These are phyloP conservation scores for Chloropsis hardwickii DNA, from an alignment of 2,113 vertebrate genomes.

Conservation along the genomic window DNA sequence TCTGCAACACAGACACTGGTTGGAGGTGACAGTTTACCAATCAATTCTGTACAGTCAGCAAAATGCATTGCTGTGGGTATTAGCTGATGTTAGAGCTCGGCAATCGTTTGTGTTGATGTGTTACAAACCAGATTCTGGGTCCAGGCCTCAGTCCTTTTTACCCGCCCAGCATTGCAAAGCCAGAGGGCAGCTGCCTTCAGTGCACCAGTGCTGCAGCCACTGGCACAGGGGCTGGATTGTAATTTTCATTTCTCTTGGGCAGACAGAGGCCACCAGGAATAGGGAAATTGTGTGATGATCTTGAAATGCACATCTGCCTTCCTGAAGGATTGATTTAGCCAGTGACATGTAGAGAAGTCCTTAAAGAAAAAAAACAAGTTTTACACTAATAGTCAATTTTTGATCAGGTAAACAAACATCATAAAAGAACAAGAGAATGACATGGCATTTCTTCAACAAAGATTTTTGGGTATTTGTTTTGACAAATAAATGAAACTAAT, in stretches of 20 bases:
- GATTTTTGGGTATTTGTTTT: background rate
- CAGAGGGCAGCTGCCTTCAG: background rate
- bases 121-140: background rate
- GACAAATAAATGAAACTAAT: background rate
- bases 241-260: background rate
- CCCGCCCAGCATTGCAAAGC: background rate
- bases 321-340: background rate
- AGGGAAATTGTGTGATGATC: fast-evolving
- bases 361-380: background rate
- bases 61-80: background rate
- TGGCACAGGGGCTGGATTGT: no score
- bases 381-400: background rate
- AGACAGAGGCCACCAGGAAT: background rate
- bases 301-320: background rate
- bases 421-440: background rate
- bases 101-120: background rate
- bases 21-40: background rate
- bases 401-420: background rate
- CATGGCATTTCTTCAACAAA: background rate
- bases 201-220: background rate
- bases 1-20: fast-evolving
- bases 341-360: background rate
- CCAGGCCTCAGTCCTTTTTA: background rate
- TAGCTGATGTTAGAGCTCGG: background rate
- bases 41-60: background rate